Base-by-base conservation (phyloP, 2,113 vertebrate genomes). In the Sceloporus undulatus region DNA sequence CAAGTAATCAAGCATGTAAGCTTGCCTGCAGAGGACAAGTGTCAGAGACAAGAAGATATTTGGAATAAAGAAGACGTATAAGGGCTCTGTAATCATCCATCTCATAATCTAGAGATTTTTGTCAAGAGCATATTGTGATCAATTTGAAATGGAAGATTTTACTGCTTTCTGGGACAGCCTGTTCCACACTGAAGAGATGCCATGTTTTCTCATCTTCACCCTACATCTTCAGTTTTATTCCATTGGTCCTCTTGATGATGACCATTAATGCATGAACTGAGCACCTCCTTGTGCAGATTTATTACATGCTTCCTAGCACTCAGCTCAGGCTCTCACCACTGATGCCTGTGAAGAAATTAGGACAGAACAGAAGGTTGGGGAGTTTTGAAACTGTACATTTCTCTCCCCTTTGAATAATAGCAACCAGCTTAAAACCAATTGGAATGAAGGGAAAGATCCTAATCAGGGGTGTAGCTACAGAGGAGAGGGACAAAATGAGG, bases 1-100 rank as follows among this genome's bases (percentile, higher is more conserved):
- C 66, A 82, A 93, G 88, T 87, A 92, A 94, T 88, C 74, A 65
- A 75, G 16, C 52, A 25, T 74, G 5, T 87, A 77, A 91, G 68
- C 82, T 88, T 82, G 86, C 83, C 79, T 74, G 56, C 89, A 68
- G 21, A 38, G 89, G 87, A 86, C 54, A 34, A 21, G 48, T 2
- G 8, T 16, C 0, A 0, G 0, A 2, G 13, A 42, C 23, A 86
- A 38, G 86, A 92, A 66, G 42, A 90, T 85, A 85, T 52, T 40
- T n/a, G 86, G 82, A 25, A 34, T 62, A 52, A 40, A 79, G 42
- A 66, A 79, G 65, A 56, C 7, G 19, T 54, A 70, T 4, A 70
- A 56, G 76, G 48, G 56, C 65, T 14, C 18, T 79, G 62, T 52
- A 38, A 38, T 18, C 29, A 38, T 86, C 25, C 48, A 38, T 70